Conservation (phyloP, 2,797 vertebrate species). For the Rhinoraja longicauda region DNA sequence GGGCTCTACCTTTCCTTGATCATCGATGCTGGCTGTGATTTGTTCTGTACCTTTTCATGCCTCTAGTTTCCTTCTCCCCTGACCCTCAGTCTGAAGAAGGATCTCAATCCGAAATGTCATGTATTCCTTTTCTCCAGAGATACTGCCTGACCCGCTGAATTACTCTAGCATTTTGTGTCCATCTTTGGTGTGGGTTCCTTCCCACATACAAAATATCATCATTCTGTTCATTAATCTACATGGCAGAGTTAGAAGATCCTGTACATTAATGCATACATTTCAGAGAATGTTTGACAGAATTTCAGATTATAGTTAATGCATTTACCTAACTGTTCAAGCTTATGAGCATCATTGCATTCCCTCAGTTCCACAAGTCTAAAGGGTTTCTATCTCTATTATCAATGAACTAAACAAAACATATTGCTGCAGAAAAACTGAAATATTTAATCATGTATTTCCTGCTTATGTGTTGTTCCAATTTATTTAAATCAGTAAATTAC, state of each 20-base stretch:
- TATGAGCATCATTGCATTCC: neutral
- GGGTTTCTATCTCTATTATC: neutral
- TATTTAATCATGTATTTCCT: neutral
- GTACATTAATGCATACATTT: neutral
- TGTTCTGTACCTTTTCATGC: too few relatives aligned
- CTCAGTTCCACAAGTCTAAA: neutral
- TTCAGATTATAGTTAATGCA: neutral
- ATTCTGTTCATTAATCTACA: neutral
- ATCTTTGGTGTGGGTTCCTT: too few relatives aligned
- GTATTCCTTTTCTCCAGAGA: too few relatives aligned
- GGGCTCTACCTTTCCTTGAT: too few relatives aligned
- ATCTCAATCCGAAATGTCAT: too few relatives aligned
- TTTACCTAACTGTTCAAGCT: too few relatives aligned
- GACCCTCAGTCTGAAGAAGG: too few relatives aligned
- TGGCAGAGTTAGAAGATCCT: neutral
- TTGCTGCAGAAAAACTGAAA: neutral
- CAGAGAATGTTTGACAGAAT: neutral
- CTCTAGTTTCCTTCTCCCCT: too few relatives aligned
- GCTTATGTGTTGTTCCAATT: neutral
- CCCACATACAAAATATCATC: too few relatives aligned
- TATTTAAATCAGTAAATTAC: neutral
- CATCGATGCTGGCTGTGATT: too few relatives aligned
- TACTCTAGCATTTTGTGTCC: too few relatives aligned
- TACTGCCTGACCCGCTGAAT: too few relatives aligned
- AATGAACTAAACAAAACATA: neutral